Evolutionary conservation across 2,113 vertebrate genomes (phyloP), one percentile per base, ranked within the genome.

Genomic region (Protobothrops mucrosquamatus): DNA sequence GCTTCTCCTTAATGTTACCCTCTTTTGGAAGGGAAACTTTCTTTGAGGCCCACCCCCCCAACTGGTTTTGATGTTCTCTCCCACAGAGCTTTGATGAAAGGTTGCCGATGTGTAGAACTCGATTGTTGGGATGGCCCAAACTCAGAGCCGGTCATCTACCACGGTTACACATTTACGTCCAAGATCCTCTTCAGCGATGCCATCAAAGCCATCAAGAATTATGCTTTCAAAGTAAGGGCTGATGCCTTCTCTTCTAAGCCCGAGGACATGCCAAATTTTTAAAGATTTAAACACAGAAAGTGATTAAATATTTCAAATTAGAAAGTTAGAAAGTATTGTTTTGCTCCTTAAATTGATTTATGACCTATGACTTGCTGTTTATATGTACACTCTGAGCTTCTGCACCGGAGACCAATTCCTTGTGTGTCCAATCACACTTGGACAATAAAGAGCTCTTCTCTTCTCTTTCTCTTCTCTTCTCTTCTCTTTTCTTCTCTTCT

Each of bases 91-190:
- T 97, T 99, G 87, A 98, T 98, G 97, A 99, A 99, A 97, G 98
- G 99, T 95, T 99, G 99, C 86, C 99, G 99, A 93, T 99, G 99
- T 55, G 96, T 99, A 97, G 99, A 99, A 91, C 97, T 99, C 48
- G 99, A 99, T 96, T 99, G 98, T 95, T 99, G 99, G 99, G 98
- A 99, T 0, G 99, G 99, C 8, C 95, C 98, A 9, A 98, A 98
- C 57, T 98, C 97, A 0, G 98, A 99, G 88, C 99, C 99, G 0
- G 1, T 99, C 22, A 98, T 99, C 95, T 99, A 99, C 96, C 99
- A 99, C 0, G 99, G 99, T 91, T 98, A 99, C 96, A 99, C 99
- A 0, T 98, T 99, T 93, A 99, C 99, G 52, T 99, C 99, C 95
- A 99, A 99, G 97, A 98, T 99, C 94, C 98, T 99, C 93, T 99